A percentile compares a stretch with the other conserved stretches of the same genome.
Evolutionary conservation across 2,113 vertebrate species (phyloP).

Genomic region (Rhineura floridana): DNA sequence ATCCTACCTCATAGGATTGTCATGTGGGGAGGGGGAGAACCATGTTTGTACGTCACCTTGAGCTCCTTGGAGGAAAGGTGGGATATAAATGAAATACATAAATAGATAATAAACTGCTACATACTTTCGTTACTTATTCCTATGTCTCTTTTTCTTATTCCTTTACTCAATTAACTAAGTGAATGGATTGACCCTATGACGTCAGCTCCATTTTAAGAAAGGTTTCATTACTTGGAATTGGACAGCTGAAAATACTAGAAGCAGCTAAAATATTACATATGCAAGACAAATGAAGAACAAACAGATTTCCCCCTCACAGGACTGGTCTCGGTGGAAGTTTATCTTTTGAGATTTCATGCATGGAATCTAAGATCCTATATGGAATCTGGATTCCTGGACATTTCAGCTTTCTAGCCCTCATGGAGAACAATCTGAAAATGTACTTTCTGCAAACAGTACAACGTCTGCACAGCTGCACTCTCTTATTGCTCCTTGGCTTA

Average conservation of each 20-base stretch:
- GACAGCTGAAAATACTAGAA: background rate
- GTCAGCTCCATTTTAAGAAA: background rate
- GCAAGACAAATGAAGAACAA: background rate
- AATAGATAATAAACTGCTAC: background rate
- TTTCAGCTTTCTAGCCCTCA: background rate
- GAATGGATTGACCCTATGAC: background rate
- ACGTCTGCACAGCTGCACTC: too few relatives aligned
- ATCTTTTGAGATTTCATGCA: background rate
- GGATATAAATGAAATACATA: too few relatives aligned
- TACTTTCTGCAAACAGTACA: background rate
- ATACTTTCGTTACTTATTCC: too few relatives aligned
- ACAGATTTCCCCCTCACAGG: background rate
- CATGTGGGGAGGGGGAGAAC: too few relatives aligned
- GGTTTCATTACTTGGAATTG: background rate
- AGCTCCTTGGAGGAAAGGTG: too few relatives aligned
- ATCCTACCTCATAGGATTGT: too few relatives aligned
- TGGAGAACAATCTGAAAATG: background rate
- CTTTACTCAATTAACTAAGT: background rate
- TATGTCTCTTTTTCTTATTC: background rate
- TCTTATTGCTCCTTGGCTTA: too few relatives aligned
- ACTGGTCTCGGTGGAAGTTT: background rate
- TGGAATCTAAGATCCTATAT: background rate
- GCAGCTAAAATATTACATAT: background rate
- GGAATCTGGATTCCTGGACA: background rate
- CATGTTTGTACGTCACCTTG: too few relatives aligned